Evolutionary conservation across 1,140 invertebrate genomes (phyloP).

Genomic region (Chelonus insularis): DNA sequence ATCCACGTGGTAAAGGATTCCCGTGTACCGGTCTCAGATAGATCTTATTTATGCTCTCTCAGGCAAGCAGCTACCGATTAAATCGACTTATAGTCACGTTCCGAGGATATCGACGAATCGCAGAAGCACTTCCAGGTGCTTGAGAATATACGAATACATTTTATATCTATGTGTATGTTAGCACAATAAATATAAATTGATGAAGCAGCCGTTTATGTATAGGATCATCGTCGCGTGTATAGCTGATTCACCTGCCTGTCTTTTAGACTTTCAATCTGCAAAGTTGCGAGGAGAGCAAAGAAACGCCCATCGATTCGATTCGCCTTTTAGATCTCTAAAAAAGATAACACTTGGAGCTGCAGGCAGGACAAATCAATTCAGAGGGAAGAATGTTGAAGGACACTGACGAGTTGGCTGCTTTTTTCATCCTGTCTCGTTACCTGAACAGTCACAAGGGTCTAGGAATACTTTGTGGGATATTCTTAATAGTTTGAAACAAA

Average conservation of each 20-base stretch:
- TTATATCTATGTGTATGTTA: background rate
- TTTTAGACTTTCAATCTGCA: constrained; percentile 2
- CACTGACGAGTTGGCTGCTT: constrained; percentile 3
- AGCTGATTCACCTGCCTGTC: constrained; percentile 7
- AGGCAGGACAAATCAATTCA: constrained; percentile 34
- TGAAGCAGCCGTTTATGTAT: background rate
- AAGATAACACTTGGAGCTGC: constrained; percentile 13
- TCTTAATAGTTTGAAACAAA: constrained; percentile 24
- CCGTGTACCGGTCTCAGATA: constrained; percentile 50
- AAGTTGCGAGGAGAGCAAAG: constrained; percentile 11
- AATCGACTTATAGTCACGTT: constrained; percentile 37
- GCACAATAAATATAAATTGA: background rate
- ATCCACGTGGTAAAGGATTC: constrained; percentile 53
- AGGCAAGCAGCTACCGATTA: constrained; percentile 49
- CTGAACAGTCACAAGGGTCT: constrained; percentile 31
- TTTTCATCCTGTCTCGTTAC: constrained; percentile 29
- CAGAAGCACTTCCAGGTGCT: constrained; percentile 11
- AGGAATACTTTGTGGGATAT: constrained; percentile 1
- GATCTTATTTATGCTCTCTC: constrained; percentile 57
- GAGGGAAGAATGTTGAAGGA: constrained; percentile 30
- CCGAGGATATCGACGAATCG: background rate
- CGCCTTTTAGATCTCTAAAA: constrained; percentile 26
- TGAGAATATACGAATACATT: background rate
- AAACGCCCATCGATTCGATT: constrained; percentile 29
- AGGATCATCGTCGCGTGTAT: background rate